Evolutionary conservation across 2,888 invertebrate species (phyloP), one percentile per base, ranked within the genome.

Genomic region (Spisula solida): DNA sequence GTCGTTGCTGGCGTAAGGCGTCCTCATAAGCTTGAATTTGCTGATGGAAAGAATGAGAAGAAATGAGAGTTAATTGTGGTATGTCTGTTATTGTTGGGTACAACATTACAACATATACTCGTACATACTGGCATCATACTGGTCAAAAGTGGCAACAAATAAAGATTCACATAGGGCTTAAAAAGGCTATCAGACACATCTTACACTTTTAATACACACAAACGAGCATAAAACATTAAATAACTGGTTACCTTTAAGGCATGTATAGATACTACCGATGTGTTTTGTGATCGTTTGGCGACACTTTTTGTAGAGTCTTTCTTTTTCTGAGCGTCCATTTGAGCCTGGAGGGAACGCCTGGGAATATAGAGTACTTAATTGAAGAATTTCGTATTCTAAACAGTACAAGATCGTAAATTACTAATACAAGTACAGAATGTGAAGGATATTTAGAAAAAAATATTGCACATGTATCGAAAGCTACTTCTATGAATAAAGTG

Each of bases 271-370:
- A 95, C 94, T 34, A 94, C 89, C 80, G 95, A 95, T 29, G 94
- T 93, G 79, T 93, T 93, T 75, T 92, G 91, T 20, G 91, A 82
- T 41, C 92, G 89, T 86, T 93, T 95, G 12, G 91, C 87, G 18
- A 90, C 85, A 25, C 92, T 90, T 56, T 94, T 93, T 14, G 95
- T 93, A 5, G 95, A 94, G 47, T 96, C 96, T 85, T 93, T 93
- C 88, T 96, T 96, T 85, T 95, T 93, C 81, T 96, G 94, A 0
- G 96, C 96, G 66, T 96, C 95, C 86, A 96, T 95, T 90, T 96
- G 96, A 8, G 96, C 95, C 79, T 95, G 94, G 41, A 96, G 91
- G 0, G 96, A 96, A n/a, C 96, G 95, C 87, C 96, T 96, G 88
- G n/a, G 89, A 92, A 25, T 10, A 47, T 56, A 25, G 70, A 51